Evolutionary conservation across 1,140 invertebrate species (phyloP).

Genomic region (Cydia fagiglandana): DNA sequence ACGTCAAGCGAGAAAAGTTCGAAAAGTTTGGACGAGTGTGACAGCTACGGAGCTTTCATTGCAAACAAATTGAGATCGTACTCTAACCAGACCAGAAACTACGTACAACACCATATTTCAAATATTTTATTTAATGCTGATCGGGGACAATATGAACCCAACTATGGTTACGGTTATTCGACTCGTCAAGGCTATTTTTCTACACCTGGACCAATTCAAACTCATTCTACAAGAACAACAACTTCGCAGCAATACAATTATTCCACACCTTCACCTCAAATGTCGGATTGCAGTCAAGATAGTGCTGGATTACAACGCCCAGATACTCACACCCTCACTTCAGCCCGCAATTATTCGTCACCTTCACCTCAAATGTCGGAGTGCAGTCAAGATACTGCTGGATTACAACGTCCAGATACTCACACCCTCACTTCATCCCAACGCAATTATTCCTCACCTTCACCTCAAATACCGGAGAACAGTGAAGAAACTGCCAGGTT

Average conservation of each 20-base stretch:
- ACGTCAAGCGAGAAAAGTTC: conserved; percentile 33
- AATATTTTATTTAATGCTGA: conserved; percentile 40
- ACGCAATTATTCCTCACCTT: too few species aligned
- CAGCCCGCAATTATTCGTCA: too few species aligned
- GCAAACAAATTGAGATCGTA: conserved; percentile 39
- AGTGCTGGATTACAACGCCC: neutral
- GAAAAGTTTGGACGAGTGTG: conserved; percentile 30
- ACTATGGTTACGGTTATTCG: conserved; percentile 35
- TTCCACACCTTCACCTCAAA: conserved; percentile 10
- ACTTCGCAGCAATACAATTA: conserved; percentile 1
- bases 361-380: conserved; percentile 23
- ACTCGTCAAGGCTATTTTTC: too few species aligned
- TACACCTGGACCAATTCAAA: neutral
- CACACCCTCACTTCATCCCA: too few species aligned
- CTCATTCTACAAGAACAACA: conserved; percentile 34
- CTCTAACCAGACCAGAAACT: conserved; percentile 35
- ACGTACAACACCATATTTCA: conserved; percentile 33
- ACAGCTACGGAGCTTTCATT: conserved; percentile 31
- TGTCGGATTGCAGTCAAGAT: conserved; percentile 33
- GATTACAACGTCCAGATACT: neutral
- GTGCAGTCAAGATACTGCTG: conserved; percentile 32
- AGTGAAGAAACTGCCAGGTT: conserved; percentile 28
- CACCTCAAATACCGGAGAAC: too few species aligned
- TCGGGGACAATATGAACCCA: conserved; percentile 37
- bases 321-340: too few species aligned